Conservation (phyloP, 2,113 vertebrate genomes). For the Hippoglossus stenolepis region DNA sequence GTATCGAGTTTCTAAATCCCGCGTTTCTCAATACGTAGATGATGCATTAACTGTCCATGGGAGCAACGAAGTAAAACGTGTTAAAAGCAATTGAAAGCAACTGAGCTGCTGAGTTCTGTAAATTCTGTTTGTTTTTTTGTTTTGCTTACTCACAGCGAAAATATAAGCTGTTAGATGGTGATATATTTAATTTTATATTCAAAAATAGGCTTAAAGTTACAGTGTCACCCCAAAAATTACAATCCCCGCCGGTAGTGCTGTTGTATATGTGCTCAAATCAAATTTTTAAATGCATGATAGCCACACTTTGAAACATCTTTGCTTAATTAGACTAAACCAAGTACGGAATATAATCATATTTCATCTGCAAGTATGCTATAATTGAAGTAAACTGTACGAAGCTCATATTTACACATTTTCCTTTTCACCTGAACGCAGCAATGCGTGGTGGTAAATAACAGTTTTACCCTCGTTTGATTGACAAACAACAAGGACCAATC, state of each 20-base stretch:
- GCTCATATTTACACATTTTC: background rate
- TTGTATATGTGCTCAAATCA: background rate
- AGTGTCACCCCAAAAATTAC: too few species aligned
- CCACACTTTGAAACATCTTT: background rate
- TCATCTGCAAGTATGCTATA: background rate
- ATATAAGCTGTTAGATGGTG: too few species aligned
- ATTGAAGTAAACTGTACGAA: too few species aligned
- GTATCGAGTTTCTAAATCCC: background rate
- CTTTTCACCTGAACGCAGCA: conserved; percentile 37
- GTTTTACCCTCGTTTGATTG: background rate
- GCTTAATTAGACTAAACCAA: background rate
- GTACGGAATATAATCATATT: background rate
- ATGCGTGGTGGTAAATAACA: conserved; percentile 13
- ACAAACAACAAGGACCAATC: conserved; percentile 12
- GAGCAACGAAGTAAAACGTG: background rate
- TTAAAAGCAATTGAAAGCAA: background rate
- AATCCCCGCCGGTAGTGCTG: too few species aligned
- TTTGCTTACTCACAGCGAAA: too few species aligned
- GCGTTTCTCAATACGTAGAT: background rate
- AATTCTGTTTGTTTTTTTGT: too few species aligned
- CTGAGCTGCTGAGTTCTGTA: background rate
- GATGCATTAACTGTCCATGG: background rate
- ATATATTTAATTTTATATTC: too few species aligned
- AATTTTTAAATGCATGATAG: background rate
- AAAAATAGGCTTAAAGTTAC: too few species aligned